These are phyloP conservation scores for Paraescarpia echinospica DNA, from an alignment of 1,140 invertebrate species.

Conservation along the genomic window DNA sequence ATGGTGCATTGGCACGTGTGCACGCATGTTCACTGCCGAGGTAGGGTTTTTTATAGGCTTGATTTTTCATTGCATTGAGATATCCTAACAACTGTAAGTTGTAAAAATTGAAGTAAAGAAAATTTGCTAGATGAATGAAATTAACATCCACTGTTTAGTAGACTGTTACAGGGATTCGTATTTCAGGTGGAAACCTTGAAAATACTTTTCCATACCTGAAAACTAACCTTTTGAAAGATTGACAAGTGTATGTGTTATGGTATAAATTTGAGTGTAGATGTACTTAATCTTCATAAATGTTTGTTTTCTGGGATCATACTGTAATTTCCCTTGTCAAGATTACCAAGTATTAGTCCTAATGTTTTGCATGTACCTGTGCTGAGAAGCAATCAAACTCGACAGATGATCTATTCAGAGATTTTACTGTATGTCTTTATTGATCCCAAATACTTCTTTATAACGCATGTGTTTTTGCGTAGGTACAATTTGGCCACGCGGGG, in stretches of 20 bases:
- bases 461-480: conserved; percentile 57
- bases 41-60: not conserved
- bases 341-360: not conserved
- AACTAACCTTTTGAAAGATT: not conserved
- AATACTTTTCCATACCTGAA: not conserved
- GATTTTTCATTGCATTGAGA: too few species aligned
- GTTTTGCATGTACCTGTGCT: not conserved
- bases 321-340: not conserved
- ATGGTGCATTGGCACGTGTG: conserved; percentile 96
- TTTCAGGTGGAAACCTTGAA: not conserved
- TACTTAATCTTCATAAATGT: not conserved
- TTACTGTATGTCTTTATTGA: too few species aligned
- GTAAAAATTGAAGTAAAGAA: not conserved
- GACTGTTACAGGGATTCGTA: not conserved
- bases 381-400: not conserved
- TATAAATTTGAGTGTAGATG: not conserved
- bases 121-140: not conserved
- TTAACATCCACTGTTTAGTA: not conserved
- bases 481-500: conserved; percentile 99
- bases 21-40: conserved; percentile 74
- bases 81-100: too few species aligned
- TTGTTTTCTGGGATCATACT: not conserved
- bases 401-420: too few species aligned
- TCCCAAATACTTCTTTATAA: not conserved
- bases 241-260: not conserved